Percentiles rank a stretch among this genome's conserved stretches.
Evolutionary conservation across 2,113 vertebrate species (phyloP).

Genomic region (Glaucidium brasilianum): DNA sequence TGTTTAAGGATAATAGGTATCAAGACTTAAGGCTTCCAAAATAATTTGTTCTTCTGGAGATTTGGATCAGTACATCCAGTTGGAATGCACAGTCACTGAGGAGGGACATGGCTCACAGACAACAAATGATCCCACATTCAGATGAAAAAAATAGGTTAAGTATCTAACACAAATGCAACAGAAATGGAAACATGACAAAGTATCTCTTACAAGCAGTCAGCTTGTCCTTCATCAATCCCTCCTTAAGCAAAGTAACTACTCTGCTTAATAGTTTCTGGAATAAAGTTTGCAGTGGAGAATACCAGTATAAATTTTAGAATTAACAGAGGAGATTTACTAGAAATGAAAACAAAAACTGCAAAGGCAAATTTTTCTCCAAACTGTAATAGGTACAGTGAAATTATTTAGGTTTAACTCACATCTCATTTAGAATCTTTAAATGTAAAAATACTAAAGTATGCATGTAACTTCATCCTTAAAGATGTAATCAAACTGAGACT

Average conservation of each 20-base stretch:
- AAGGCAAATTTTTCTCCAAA: neutral
- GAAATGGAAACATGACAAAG: neutral
- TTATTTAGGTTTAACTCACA: neutral
- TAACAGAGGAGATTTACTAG: neutral
- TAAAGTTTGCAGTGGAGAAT: neutral
- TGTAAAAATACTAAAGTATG: neutral
- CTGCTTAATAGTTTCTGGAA: neutral
- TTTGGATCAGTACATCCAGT: neutral
- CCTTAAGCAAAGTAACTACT: constrained; percentile 2
- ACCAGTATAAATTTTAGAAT: neutral
- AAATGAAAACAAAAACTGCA: neutral
- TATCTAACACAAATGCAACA: neutral
- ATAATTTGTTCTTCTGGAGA: neutral
- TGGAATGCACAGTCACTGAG: neutral
- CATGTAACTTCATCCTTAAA: neutral
- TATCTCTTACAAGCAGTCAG: neutral
- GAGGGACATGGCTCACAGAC: neutral
- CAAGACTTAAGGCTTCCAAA: neutral
- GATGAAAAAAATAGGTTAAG: neutral
- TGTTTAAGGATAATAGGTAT: neutral
- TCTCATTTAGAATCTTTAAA: neutral
- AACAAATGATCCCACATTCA: neutral
- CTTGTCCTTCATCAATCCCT: neutral
- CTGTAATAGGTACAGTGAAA: neutral
- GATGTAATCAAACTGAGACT: neutral